Evolutionary conservation across 2,888 invertebrate species (phyloP).

Genomic region (Athripsodes cinereus): DNA sequence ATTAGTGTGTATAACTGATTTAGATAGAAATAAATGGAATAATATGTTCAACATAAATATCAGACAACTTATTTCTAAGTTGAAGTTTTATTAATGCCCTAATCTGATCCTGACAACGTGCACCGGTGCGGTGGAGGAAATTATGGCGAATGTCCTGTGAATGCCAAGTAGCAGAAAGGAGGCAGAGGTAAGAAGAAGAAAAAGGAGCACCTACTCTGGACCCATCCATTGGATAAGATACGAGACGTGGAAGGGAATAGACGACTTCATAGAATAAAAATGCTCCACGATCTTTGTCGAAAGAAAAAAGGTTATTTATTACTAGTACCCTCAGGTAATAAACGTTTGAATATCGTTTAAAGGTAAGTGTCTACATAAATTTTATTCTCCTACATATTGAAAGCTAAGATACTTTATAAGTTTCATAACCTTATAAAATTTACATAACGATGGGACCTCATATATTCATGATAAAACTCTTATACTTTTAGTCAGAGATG

Average conservation of each 20-base stretch:
- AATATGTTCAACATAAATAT: neutral
- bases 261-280: neutral
- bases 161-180: neutral
- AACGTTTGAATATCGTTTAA: slow-evolving; percentile 1
- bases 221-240: neutral
- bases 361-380: neutral
- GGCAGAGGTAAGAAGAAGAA: neutral
- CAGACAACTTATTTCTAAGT: neutral
- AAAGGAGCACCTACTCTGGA: neutral
- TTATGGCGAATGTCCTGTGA: neutral
- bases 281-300: neutral
- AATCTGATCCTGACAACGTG: slow-evolving; percentile 1
- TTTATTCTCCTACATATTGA: neutral
- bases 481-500: too few relatives aligned
- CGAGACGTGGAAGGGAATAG: neutral
- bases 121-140: neutral
- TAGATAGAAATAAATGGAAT: neutral
- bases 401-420: neutral
- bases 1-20: too few relatives aligned
- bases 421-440: too few relatives aligned
- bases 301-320: neutral
- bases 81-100: neutral
- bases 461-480: too few relatives aligned
- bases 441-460: too few relatives aligned
- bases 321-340: neutral